Evolutionary conservation across 2,797 vertebrate species (phyloP).

Genomic region (Bradypodion ventrale): DNA sequence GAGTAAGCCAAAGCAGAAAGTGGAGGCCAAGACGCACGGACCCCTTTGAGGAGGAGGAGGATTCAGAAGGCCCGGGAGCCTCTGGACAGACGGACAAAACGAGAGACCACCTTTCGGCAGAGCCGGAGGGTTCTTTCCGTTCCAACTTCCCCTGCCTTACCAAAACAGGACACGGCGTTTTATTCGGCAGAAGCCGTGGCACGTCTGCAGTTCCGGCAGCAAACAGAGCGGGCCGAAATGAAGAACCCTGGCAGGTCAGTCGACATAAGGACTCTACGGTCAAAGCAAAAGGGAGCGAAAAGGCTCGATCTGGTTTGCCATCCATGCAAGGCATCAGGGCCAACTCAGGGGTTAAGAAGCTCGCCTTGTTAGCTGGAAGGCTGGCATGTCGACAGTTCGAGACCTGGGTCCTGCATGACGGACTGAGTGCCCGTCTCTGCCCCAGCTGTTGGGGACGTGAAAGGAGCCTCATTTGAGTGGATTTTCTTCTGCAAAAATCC

Average conservation of each 20-base stretch:
- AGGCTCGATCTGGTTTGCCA: background rate
- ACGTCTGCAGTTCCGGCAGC: too few relatives aligned
- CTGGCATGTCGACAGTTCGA: too few relatives aligned
- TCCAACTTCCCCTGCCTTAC: background rate
- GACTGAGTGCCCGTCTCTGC: too few relatives aligned
- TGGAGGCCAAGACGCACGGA: background rate
- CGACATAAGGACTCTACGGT: background rate
- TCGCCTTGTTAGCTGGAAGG: too few relatives aligned
- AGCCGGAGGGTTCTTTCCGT: background rate
- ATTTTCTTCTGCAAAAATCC: too few relatives aligned
- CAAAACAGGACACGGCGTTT: background rate
- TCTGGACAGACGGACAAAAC: background rate
- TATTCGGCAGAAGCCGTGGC: background rate
- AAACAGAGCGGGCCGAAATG: background rate
- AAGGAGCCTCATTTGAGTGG: too few relatives aligned
- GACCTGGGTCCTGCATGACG: too few relatives aligned
- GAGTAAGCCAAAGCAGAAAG: background rate
- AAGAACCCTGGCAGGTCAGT: conserved; percentile 3
- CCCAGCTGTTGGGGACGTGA: too few relatives aligned
- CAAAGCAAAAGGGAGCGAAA: background rate
- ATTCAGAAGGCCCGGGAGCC: too few relatives aligned
- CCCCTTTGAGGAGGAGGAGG: background rate
- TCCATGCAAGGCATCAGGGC: background rate
- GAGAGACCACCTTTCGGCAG: background rate
- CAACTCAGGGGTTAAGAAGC: too few relatives aligned